These are phyloP conservation scores for Agrochola macilenta DNA, from an alignment of 2,888 invertebrate genomes.

Conservation along the genomic window DNA sequence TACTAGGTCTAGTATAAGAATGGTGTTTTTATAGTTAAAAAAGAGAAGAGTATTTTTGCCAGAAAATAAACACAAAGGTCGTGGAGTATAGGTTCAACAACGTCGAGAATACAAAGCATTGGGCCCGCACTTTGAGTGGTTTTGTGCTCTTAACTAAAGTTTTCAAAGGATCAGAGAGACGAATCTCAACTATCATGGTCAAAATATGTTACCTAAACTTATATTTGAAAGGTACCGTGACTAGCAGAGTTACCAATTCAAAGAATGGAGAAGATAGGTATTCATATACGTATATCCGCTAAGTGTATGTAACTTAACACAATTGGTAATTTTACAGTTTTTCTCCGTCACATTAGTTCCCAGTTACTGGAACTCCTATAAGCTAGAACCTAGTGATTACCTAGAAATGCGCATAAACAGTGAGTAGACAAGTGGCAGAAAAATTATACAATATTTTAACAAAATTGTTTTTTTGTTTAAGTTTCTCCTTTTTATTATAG, in stretches of 20 bases:
- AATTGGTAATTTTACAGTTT: not conserved
- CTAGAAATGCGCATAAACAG: not conserved
- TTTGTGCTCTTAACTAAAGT: conserved; percentile 19
- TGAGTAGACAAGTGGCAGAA: not conserved
- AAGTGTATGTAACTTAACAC: too few species aligned
- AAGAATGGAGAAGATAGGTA: not conserved
- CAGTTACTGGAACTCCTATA: not conserved
- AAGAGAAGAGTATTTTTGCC: not conserved
- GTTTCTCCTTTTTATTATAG: not conserved
- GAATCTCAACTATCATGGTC: conserved; percentile 15
- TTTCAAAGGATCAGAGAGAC: conserved; percentile 10
- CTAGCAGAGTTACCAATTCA: not conserved
- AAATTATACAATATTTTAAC: not conserved
- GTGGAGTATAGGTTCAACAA: not conserved
- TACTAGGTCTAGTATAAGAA: not conserved
- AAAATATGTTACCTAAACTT: not conserved
- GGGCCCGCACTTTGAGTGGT: conserved; percentile 9
- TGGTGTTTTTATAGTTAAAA: not conserved
- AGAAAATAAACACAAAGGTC: conserved; percentile 17
- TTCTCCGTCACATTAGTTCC: not conserved
- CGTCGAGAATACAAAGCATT: conserved; percentile 16
- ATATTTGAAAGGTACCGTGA: not conserved
- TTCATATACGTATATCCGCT: too few species aligned
- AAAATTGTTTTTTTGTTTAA: too few species aligned
- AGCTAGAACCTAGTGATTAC: not conserved